Base-by-base conservation (phyloP, 2,888 invertebrate species). In the Thysanoteuthis rhombus region DNA sequence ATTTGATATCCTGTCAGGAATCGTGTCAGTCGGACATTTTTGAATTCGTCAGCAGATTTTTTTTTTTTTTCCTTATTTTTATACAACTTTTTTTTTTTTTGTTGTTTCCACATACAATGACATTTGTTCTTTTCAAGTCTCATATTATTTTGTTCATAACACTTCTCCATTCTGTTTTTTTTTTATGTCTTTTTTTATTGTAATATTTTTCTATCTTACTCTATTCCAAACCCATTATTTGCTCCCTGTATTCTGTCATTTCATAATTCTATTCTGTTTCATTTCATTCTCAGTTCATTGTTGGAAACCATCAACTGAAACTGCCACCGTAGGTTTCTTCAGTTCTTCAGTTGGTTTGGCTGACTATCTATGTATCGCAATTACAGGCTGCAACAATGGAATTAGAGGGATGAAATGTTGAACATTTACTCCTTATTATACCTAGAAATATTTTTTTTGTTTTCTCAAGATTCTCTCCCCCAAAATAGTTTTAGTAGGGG, bases 81-180 rank as follows among this genome's bases (percentile, higher is more conserved):
- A 22, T 5, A 75, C 16, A 75, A 16, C 12, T 16, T 12, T 75
- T 75, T 75, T n/a, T n/a, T n/a, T 75, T 75, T n/a, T n/a, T n/a
- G 12, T n/a, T 28, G 28, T 75, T 75, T 75, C 16, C 10, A n/a
- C 19, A 16, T n/a, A 75, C n/a, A 75, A n/a, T 75, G 75, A 75
- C 75, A 75, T 75, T 75, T 75, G 75, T 75, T 75, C 75, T 75
- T 75, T 75, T 75, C 75, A 75, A 75, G 75, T 75, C n/a, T n/a
- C 36, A 75, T 58, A 28, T 75, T 75, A 75, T 75, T 75, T 75
- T 19, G n/a, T 75, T 75, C 75, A 75, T n/a, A 75, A 75, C 75
- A n/a, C n/a, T n/a, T 75, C n/a, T n/a, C 75, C n/a, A 1, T 16
- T 10, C n/a, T n/a, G 16, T 75, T 75, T 75, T 16, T 16, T 75